These are phyloP conservation scores for Scaptomyza flava DNA, from an alignment of 2,888 invertebrate species.

Conservation along the genomic window DNA sequence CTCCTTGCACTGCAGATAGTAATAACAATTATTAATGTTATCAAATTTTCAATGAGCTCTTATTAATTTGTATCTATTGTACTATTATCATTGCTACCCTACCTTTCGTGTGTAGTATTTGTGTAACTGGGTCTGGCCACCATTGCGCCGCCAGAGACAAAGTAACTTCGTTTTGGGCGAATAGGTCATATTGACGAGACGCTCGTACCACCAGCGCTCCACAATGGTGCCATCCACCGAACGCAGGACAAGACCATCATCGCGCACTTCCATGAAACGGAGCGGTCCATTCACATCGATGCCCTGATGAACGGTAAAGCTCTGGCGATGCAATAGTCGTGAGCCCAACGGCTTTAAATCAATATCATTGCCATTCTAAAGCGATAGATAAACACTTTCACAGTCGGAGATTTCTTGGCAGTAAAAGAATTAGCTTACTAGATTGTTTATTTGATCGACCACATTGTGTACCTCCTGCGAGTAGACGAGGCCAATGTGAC, in stretches of 20 bases:
- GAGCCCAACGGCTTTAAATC: conserved; percentile 98
- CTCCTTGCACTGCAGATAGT: conserved; percentile 94
- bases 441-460: conserved; percentile 95
- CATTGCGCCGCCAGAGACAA: conserved; percentile 98
- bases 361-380: conserved; percentile 98
- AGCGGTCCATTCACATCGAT: conserved; percentile 95
- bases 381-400: neutral
- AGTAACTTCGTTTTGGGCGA: conserved; percentile 99
- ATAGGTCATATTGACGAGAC: conserved; percentile 99
- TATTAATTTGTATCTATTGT: neutral
- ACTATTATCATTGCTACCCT: conserved; percentile 43
- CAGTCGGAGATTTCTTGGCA: neutral
- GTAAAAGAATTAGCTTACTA: conserved; percentile 88
- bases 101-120: conserved; percentile 99
- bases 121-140: conserved; percentile 96
- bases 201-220: conserved; percentile 99
- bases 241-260: conserved; percentile 95
- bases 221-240: conserved; percentile 94
- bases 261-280: conserved; percentile 96
- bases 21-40: conserved; percentile 13
- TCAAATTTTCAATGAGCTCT: neutral
- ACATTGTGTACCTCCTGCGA: conserved; percentile 99
- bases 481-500: conserved; percentile 98
- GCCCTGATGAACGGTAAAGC: conserved; percentile 98
- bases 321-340: conserved; percentile 96